These are phyloP conservation scores for Paramacrobiotus metropolitanus DNA, from an alignment of 1,140 invertebrate species.

Conservation along the genomic window DNA sequence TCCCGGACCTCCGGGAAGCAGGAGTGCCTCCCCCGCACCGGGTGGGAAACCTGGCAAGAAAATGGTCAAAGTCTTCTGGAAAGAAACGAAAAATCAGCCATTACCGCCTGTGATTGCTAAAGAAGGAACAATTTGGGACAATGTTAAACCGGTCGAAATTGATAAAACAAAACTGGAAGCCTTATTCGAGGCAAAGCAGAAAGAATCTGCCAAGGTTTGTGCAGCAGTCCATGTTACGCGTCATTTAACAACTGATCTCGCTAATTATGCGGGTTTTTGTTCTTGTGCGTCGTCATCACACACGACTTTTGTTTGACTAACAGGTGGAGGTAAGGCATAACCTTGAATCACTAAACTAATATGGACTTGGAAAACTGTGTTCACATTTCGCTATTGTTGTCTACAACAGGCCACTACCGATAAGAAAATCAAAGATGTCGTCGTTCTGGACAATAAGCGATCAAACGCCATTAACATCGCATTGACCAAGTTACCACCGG, in stretches of 20 bases:
- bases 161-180: slow-evolving; percentile 85
- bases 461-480: slow-evolving; percentile 99
- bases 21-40: slow-evolving; percentile 23
- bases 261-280: neutral
- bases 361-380: too few relatives aligned
- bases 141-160: slow-evolving; percentile 50
- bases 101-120: slow-evolving; percentile 37
- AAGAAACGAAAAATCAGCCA: slow-evolving; percentile 58
- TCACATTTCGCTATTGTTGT: too few relatives aligned
- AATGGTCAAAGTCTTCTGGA: slow-evolving; percentile 98
- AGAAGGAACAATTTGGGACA: slow-evolving; percentile 77
- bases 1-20: slow-evolving; percentile 12
- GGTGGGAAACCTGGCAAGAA: slow-evolving; percentile 43
- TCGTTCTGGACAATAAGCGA: slow-evolving; percentile 84
- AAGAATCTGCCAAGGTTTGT: slow-evolving; percentile 51
- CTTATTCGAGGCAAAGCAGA: slow-evolving; percentile 83
- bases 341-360: too few relatives aligned
- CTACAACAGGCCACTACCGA: slow-evolving; percentile 30
- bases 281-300: neutral
- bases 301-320: neutral
- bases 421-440: slow-evolving; percentile 70
- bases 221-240: too few relatives aligned
- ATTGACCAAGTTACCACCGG: slow-evolving; percentile 90
- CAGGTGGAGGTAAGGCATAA: neutral
- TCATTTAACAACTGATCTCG: too few relatives aligned